Conservation (phyloP, 64 coral and sea anemone genomes). For the Montipora capricornis region DNA sequence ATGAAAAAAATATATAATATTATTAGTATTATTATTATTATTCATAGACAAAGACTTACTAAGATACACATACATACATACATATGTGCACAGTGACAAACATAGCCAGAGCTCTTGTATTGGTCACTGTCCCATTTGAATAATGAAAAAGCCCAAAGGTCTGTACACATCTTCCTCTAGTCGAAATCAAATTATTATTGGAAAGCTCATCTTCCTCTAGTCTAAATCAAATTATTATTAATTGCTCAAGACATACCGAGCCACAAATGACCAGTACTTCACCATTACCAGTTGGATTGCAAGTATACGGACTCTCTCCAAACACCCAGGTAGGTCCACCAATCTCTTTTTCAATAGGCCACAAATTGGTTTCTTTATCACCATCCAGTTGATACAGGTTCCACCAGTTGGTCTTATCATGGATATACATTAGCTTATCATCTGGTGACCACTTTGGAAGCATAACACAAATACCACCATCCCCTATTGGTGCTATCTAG, state of each 20-base stretch:
- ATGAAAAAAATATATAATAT: no score
- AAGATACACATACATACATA: no score
- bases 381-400: slow-evolving; percentile 87
- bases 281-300: slow-evolving; percentile 64
- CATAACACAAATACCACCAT: slow-evolving; percentile 81
- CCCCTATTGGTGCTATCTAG: slow-evolving; percentile 67
- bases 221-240: no score
- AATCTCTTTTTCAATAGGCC: slow-evolving; percentile 72
- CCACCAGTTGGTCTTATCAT: slow-evolving; percentile 98
- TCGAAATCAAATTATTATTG: no score
- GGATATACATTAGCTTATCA: slow-evolving; percentile 82
- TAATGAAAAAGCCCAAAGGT: no score
- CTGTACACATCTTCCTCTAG: no score
- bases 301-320: slow-evolving; percentile 80
- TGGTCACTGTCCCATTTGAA: no score
- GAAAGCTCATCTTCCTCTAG: no score
- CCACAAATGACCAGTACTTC: slow-evolving; percentile 61
- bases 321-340: slow-evolving; percentile 84
- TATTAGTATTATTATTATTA: no score
- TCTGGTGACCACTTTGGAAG: slow-evolving; percentile 83
- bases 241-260: slow-evolving; percentile 52
- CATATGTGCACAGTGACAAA: no score
- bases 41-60: no score
- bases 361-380: slow-evolving; percentile 77
- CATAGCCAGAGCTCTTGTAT: no score